phyloP scores from a whole-genome alignment of 2,113 vertebrate species.

The Aleadryas rufinucha region DNA sequence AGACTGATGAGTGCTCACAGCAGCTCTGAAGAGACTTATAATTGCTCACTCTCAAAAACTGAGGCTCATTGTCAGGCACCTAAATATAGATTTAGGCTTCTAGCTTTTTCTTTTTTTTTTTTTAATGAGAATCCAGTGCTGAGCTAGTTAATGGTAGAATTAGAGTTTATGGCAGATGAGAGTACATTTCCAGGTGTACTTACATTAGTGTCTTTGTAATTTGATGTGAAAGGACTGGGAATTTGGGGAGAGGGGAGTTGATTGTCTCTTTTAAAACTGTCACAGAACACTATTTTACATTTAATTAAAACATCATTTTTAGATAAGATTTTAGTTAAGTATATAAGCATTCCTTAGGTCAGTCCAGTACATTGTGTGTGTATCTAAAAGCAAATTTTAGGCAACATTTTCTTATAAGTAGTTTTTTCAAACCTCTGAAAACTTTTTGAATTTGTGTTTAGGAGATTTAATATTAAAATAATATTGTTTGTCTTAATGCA shows the following conservation, averaged over 20 bases:
- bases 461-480: neutral
- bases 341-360: neutral
- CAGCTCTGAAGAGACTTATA: constrained; percentile 8
- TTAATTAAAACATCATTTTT: constrained; percentile 1
- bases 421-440: neutral
- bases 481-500: neutral
- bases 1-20: neutral
- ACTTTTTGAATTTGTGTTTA: neutral
- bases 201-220: constrained; percentile 44
- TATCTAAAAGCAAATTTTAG: neutral
- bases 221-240: constrained; percentile 33
- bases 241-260: neutral
- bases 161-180: constrained; percentile 20
- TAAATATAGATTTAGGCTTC: constrained; percentile 38
- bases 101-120: neutral
- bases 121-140: neutral
- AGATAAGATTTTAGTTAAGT: neutral
- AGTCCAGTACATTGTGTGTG: neutral
- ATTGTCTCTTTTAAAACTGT: neutral
- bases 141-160: constrained; percentile 22
- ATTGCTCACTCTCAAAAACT: constrained; percentile 36
- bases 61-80: constrained; percentile 16
- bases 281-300: neutral
- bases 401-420: neutral
- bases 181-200: neutral